phyloP scores from a whole-genome alignment of 1,140 invertebrate genomes.

The Akabosia matsudoensis region DNA sequence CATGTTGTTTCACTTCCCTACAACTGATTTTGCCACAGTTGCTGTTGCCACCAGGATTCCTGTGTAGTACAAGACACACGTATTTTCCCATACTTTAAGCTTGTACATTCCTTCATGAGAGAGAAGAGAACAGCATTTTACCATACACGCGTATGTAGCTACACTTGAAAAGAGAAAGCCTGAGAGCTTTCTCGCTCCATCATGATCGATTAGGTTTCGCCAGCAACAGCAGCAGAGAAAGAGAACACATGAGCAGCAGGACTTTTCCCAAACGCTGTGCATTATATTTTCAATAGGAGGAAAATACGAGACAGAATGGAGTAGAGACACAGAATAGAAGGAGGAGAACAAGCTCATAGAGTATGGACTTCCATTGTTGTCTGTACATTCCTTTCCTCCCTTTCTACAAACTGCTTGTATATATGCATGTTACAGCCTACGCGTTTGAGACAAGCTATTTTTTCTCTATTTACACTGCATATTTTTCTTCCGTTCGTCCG shows the following conservation, averaged over 20 bases:
- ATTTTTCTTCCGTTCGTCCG: not conserved
- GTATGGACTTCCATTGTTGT: not conserved
- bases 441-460: too few species aligned
- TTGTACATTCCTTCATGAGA: not conserved
- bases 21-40: too few species aligned
- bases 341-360: not conserved
- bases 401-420: too few species aligned
- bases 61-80: not conserved
- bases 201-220: constrained; percentile 47
- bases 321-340: not conserved
- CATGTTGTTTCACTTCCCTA: too few species aligned
- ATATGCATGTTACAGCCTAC: too few species aligned
- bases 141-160: not conserved
- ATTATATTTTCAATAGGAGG: not conserved
- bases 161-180: not conserved
- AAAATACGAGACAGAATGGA: not conserved
- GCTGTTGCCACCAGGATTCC: not conserved
- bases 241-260: not conserved
- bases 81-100: not conserved
- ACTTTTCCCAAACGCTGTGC: not conserved
- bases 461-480: not conserved
- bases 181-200: constrained; percentile 36
- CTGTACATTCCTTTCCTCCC: too few species aligned
- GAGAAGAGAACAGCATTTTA: too few species aligned
- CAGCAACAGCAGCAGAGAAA: not conserved